A percentile compares a stretch with the other conserved stretches of the same genome.
These are phyloP conservation scores for Craseonycteris thonglongyai DNA, from an alignment of 2,113 vertebrate species.

Conservation along the genomic window DNA sequence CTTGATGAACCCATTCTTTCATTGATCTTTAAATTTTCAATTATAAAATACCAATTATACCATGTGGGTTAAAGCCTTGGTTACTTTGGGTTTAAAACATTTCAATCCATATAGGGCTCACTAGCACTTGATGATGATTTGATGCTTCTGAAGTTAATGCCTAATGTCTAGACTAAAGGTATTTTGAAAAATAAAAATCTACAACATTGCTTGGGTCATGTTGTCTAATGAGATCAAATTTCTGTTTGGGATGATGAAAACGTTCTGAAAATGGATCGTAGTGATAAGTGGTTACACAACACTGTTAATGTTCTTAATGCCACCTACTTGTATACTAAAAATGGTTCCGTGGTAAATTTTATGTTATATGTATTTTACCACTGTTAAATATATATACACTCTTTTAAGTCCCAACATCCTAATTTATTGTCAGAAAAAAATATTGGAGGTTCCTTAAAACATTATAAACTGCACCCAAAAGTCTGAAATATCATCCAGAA, in stretches of 20 bases:
- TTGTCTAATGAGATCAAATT: background rate
- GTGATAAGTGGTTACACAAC: background rate
- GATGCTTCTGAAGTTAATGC: background rate
- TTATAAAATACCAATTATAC: background rate
- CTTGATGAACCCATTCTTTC: background rate
- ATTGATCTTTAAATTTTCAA: background rate
- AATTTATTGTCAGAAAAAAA: background rate
- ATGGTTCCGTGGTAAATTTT: background rate
- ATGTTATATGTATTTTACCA: background rate
- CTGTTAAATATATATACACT: background rate
- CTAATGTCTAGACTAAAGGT: background rate
- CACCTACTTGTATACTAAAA: background rate
- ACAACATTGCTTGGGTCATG: background rate
- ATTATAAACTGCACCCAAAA: background rate
- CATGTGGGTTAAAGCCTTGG: background rate
- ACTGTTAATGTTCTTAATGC: background rate
- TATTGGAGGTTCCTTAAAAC: background rate
- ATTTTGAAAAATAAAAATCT: background rate
- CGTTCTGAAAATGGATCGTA: background rate
- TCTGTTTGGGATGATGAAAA: background rate
- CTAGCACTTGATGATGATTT: background rate
- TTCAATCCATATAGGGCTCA: background rate
- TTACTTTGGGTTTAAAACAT: slow-evolving; percentile 19
- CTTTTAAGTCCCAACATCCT: background rate
- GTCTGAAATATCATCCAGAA: background rate